Conservation (phyloP, 1,140 invertebrate species). For the Caerostris extrusa region DNA sequence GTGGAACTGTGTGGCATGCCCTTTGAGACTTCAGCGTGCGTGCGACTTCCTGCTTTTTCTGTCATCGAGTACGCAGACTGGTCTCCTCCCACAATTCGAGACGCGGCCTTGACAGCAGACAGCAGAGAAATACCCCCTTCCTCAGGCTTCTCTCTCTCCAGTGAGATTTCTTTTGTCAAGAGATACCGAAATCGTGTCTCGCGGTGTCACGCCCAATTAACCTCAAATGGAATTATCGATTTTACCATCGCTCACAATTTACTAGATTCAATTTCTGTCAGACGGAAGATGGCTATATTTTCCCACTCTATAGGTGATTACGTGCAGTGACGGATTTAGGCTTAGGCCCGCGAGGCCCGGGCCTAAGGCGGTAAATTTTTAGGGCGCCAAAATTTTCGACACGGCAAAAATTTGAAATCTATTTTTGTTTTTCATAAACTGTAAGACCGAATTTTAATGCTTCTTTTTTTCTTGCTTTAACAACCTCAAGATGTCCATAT, state of each 20-base stretch:
- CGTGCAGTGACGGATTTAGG: too few species aligned
- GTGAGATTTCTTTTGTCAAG: not conserved
- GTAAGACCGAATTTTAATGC: too few species aligned
- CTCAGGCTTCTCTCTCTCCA: not conserved
- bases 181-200: not conserved
- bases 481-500: too few species aligned
- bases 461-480: too few species aligned
- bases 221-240: not conserved
- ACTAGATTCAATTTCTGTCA: conserved; percentile 1
- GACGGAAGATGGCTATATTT: not conserved
- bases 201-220: conserved; percentile 28
- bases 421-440: too few species aligned
- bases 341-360: too few species aligned
- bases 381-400: too few species aligned
- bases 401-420: too few species aligned
- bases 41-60: not conserved
- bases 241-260: not conserved
- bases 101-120: not conserved
- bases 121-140: not conserved
- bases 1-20: too few species aligned
- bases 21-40: not conserved
- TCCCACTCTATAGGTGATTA: too few species aligned
- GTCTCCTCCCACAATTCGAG: conserved; percentile 7
- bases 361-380: too few species aligned
- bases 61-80: conserved; percentile 21